Evolutionary conservation across 1,140 invertebrate species (phyloP).

Genomic region (Bombus superbus): DNA sequence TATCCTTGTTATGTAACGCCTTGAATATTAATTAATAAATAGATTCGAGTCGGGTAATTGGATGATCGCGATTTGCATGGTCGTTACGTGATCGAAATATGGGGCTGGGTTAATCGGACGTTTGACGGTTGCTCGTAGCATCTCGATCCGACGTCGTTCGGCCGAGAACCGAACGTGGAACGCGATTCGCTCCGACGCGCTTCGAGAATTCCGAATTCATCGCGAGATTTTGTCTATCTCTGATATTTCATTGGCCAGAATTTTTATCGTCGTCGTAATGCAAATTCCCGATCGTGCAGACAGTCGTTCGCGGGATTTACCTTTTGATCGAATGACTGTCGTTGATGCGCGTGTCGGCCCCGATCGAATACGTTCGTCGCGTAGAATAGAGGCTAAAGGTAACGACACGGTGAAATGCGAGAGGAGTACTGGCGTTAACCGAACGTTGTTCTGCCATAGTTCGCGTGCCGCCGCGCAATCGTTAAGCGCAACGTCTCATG

Average conservation of each 20-base stretch:
- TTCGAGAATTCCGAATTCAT: neutral
- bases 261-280: neutral
- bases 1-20: constrained; percentile 25
- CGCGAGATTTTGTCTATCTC: too few relatives aligned
- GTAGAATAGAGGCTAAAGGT: neutral
- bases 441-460: neutral
- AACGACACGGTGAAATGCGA: constrained; percentile 40
- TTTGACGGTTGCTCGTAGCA: neutral
- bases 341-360: neutral
- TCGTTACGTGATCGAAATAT: constrained; percentile 43
- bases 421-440: constrained; percentile 8
- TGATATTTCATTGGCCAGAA: neutral
- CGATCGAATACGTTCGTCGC: neutral
- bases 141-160: neutral
- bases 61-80: constrained; percentile 44
- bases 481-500: constrained; percentile 41
- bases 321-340: neutral
- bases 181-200: neutral
- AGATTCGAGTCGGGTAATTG: constrained; percentile 43
- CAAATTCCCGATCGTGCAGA: neutral
- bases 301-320: neutral
- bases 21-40: constrained; percentile 53
- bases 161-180: neutral
- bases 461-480: constrained; percentile 30
- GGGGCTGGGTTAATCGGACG: neutral